These are phyloP conservation scores for Galleria mellonella DNA, from an alignment of 1,140 invertebrate species.

Conservation along the genomic window DNA sequence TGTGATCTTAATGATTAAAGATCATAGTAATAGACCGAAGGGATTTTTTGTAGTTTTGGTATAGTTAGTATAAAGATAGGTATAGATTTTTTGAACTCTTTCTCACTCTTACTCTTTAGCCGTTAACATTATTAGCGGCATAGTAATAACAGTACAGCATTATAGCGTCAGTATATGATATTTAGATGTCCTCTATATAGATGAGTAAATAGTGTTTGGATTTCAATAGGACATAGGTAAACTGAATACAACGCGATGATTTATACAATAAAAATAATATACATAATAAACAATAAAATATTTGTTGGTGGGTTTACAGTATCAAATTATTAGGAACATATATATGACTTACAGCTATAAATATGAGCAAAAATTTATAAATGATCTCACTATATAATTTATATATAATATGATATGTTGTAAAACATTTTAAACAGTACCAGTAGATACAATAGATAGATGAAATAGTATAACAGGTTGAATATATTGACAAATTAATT, in stretches of 20 bases:
- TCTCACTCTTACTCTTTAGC: conserved; percentile 23
- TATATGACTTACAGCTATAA: too few relatives aligned
- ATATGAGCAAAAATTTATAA: too few relatives aligned
- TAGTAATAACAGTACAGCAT: conserved; percentile 1
- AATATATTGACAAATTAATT: too few relatives aligned
- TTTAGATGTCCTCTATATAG: conserved; percentile 39
- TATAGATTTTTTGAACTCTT: conserved; percentile 25
- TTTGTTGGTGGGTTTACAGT: too few relatives aligned
- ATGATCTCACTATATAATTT: too few relatives aligned
- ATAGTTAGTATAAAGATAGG: conserved; percentile 13
- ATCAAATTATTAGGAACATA: too few relatives aligned
- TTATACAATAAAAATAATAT: neutral
- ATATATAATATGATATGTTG: too few relatives aligned
- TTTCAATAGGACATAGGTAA: conserved; percentile 46
- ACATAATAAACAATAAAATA: too few relatives aligned
- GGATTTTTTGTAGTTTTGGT: neutral
- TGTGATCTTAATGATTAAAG: neutral
- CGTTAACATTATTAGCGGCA: conserved; percentile 24
- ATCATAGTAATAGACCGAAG: conserved; percentile 12
- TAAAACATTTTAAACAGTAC: too few relatives aligned
- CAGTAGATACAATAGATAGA: too few relatives aligned
- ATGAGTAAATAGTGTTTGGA: conserved; percentile 45
- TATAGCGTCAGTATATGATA: conserved; percentile 24
- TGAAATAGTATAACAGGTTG: too few relatives aligned
- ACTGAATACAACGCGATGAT: conserved; percentile 34